phyloP scores from a whole-genome alignment of 2,888 invertebrate species.

The Geophilus truncorum region DNA sequence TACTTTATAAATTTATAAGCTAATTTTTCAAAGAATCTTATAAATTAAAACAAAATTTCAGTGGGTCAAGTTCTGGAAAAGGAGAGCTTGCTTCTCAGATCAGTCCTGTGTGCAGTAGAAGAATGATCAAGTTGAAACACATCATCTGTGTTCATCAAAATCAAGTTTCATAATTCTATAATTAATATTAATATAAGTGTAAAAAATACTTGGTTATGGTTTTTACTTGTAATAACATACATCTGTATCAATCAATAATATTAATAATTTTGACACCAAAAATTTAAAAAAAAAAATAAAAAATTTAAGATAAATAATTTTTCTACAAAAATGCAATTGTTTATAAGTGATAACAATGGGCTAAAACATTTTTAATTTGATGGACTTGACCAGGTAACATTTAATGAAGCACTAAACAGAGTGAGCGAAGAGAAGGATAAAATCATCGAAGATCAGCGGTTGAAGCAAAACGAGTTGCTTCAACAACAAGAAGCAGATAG shows the following conservation, averaged over 20 bases:
- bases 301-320: too few relatives aligned
- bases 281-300: too few relatives aligned
- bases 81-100: neutral
- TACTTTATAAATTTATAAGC: neutral
- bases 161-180: neutral
- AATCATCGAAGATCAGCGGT: slow-evolving; percentile 61
- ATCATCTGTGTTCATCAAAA: neutral
- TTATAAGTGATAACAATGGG: too few relatives aligned
- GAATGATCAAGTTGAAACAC: neutral
- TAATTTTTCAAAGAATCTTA: neutral
- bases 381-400: slow-evolving; percentile 45
- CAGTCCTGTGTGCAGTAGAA: neutral
- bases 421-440: slow-evolving; percentile 67
- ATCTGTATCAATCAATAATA: too few relatives aligned
- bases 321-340: too few relatives aligned
- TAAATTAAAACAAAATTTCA: neutral
- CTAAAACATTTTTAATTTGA: too few relatives aligned
- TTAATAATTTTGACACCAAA: too few relatives aligned
- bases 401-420: slow-evolving; percentile 62
- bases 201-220: neutral
- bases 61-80: neutral
- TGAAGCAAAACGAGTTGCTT: slow-evolving; percentile 47
- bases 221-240: neutral
- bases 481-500: neutral
- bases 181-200: neutral